These are phyloP conservation scores for Halocaridina rubra DNA, from an alignment of 2,888 invertebrate genomes.

Conservation along the genomic window DNA sequence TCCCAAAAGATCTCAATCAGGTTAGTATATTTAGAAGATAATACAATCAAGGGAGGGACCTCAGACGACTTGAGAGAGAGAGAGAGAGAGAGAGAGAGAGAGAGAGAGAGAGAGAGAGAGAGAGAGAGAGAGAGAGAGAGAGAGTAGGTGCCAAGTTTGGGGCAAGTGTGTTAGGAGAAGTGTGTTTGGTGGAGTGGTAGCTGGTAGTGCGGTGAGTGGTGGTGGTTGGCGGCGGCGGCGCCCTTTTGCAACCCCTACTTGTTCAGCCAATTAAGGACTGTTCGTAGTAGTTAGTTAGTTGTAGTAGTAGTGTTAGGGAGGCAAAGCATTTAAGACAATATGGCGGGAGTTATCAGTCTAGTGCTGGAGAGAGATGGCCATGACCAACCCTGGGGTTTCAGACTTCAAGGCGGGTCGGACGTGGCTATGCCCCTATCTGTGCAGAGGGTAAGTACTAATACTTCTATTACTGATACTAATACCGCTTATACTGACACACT, in stretches of 20 bases:
- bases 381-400: conserved; percentile 63
- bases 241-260: no score
- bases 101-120: background rate
- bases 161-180: conserved; percentile 40
- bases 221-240: conserved; percentile 21
- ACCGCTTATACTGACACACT: no score
- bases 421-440: conserved; percentile 84
- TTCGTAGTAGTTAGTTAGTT: background rate
- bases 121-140: background rate
- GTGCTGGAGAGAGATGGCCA: conserved; percentile 61
- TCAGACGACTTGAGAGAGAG: background rate
- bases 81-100: background rate
- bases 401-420: conserved; percentile 61
- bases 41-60: background rate
- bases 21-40: no score
- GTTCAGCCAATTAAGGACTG: conserved; percentile 15
- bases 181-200: conserved; percentile 25
- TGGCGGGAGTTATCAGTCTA: conserved; percentile 45
- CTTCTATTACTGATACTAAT: no score
- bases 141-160: conserved; percentile 24
- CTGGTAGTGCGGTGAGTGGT: conserved; percentile 20
- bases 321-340: background rate
- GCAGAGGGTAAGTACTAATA: conserved; percentile 81
- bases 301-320: background rate
- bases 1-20: no score